Conservation (phyloP, 2,888 invertebrate genomes). For the Heliconius cydno region DNA sequence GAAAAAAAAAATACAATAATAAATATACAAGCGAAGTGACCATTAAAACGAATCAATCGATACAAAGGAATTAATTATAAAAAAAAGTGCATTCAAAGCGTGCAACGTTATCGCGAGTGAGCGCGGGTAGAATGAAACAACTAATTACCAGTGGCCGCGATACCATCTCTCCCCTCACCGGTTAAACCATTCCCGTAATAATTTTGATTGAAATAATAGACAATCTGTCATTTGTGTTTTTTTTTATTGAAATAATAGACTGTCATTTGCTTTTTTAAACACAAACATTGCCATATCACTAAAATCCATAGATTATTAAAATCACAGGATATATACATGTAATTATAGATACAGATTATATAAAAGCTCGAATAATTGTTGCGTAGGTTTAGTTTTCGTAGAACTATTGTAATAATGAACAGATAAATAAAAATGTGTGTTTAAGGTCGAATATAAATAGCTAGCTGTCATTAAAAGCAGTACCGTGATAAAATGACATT, state of each 20-base stretch:
- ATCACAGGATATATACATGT: slow-evolving; percentile 3
- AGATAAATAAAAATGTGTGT: neutral
- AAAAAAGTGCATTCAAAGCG: slow-evolving; percentile 71
- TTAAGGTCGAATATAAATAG: neutral
- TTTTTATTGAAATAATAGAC: too few species aligned
- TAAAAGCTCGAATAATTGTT: slow-evolving; percentile 12
- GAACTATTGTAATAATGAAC: neutral
- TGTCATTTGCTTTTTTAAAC: slow-evolving; percentile 6
- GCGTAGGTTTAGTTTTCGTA: neutral
- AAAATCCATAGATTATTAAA: neutral
- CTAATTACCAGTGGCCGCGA: slow-evolving; percentile 73
- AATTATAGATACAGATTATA: slow-evolving; percentile 13
- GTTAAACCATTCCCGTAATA: slow-evolving; percentile 45
- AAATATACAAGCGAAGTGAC: slow-evolving; percentile 45
- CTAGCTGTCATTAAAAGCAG: neutral
- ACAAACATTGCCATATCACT: slow-evolving; percentile 4
- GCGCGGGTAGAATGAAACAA: slow-evolving; percentile 74
- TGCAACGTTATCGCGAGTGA: slow-evolving; percentile 68
- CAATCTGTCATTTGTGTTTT: slow-evolving; percentile 23
- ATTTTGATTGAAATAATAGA: slow-evolving; percentile 49
- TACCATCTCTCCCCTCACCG: slow-evolving; percentile 59
- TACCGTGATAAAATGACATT: neutral
- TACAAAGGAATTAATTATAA: slow-evolving; percentile 71
- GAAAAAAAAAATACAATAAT: slow-evolving; percentile 45
- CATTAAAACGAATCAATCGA: slow-evolving; percentile 61